Evolutionary conservation across 2,797 vertebrate species (phyloP), one percentile per base, ranked within the genome.

Genomic region (Centroberyx gerrardi): DNA sequence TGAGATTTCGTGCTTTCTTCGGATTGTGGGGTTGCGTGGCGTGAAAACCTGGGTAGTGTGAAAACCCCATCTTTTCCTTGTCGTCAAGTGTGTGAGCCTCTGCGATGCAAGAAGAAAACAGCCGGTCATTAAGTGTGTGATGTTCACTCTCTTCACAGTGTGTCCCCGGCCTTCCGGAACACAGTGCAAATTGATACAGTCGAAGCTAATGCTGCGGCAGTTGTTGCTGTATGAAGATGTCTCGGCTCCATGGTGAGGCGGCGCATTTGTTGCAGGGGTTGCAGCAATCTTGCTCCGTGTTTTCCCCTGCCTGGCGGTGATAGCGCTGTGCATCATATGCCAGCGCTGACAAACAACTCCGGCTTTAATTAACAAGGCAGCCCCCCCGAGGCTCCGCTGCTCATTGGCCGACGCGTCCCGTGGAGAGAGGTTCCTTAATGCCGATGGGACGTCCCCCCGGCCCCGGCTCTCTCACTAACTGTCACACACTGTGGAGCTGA

Each of bases 341-440:
- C 62, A 49, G 58, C 74, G 8, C 89, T 91, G 88, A 92, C 88
- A 93, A 94, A 92, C 88, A 91, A 85, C 87, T 85, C 83, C 36
- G 38, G 86, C 81, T 92, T 91, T 92, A 93, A 93, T 93, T 92
- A 92, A 92, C 89, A 85, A 87, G 83, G 79, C 81, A 54, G 74
- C 85, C 87, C 87, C 62, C 88, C 68, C 3, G 78, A 87, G 88
- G 80, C 71, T 60, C 1, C 12, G 28, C 76, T 81, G 80, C 81
- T 89, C 86, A 81, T 84, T 90, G 87, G 84, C 85, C 88, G 82
- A 88, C 62, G 73, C 75, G 55, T 89, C 84, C 88, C 86, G 73
- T 4, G 40, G 87, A 90, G 88, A 90, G 87, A 85, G 88, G 76
- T 90, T 90, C 90, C 85, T 86, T 87, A 86, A 92, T 84, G 85